Percentiles rank a stretch among this genome's conserved stretches.
phyloP scores from a whole-genome alignment of 2,797 vertebrate species.

The Spinus pinus region DNA sequence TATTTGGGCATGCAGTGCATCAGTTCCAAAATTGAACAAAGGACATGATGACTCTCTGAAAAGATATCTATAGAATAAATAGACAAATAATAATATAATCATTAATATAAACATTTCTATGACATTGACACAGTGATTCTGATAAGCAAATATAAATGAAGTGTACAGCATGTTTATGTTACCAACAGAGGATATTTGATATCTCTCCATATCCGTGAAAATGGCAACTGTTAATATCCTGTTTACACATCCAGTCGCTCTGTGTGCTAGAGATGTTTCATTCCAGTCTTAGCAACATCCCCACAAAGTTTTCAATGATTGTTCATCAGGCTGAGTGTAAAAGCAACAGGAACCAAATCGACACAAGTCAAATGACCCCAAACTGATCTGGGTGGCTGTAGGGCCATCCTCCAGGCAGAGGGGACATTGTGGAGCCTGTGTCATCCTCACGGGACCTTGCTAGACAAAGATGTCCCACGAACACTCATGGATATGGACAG shows the following conservation, averaged over 20 bases:
- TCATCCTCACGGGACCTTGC: constrained; percentile 68
- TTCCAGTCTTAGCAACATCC: constrained; percentile 51
- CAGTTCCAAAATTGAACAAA: constrained; percentile 57
- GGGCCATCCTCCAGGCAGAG: constrained; percentile 73
- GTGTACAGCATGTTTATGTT: constrained; percentile 2
- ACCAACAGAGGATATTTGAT: neutral
- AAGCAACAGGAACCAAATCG: constrained; percentile 68
- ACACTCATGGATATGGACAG: constrained; percentile 56
- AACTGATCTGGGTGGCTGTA: constrained; percentile 66
- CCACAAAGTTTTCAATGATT: constrained; percentile 51
- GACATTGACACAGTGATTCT: neutral
- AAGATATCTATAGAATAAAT: constrained; percentile 39
- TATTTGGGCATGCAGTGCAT: constrained; percentile 66
- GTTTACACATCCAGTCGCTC: constrained; percentile 76
- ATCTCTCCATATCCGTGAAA: neutral
- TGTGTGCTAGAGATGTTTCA: constrained; percentile 20
- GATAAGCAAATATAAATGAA: constrained; percentile 37
- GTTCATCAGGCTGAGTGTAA: constrained; percentile 68
- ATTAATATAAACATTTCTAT: neutral
- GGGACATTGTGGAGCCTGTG: constrained; percentile 76
- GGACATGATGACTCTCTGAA: constrained; percentile 50
- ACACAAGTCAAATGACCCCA: constrained; percentile 73
- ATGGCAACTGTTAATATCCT: constrained; percentile 56
- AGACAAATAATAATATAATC: constrained; percentile 55
- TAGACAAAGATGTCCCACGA: constrained; percentile 67